A percentile compares a stretch with the other conserved stretches of the same genome.
Evolutionary conservation across 2,113 vertebrate species (phyloP).

Genomic region (Dipodomys stephensi): DNA sequence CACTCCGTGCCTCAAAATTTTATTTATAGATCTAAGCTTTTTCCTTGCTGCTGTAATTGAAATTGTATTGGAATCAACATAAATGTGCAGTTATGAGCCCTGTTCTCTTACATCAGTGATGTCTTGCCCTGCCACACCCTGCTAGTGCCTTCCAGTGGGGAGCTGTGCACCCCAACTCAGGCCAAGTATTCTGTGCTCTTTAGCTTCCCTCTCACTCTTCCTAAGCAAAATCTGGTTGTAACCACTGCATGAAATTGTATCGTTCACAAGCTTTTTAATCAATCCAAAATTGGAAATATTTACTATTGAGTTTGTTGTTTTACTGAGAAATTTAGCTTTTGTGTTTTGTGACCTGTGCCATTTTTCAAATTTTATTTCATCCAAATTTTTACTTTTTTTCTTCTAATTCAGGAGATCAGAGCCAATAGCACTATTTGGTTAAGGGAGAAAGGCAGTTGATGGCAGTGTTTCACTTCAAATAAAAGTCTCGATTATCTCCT

Average conservation of each 20-base stretch:
- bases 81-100: background rate
- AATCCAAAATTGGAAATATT: background rate
- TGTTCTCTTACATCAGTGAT: background rate
- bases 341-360: background rate
- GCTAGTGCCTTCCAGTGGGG: background rate
- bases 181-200: background rate
- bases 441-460: background rate
- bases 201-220: background rate
- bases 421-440: background rate
- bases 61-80: background rate
- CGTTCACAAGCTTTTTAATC: background rate
- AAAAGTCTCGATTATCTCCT: background rate
- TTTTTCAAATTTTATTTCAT: slow-evolving; percentile 15
- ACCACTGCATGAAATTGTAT: background rate
- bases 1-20: background rate
- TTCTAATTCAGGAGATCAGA: background rate
- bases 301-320: background rate
- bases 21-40: background rate
- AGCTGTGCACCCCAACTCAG: background rate
- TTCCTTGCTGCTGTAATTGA: background rate
- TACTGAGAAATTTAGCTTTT: background rate
- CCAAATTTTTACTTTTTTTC: background rate
- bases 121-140: too few species aligned
- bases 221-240: background rate
- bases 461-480: background rate